Percentiles rank a stretch among this genome's conserved stretches.
Evolutionary conservation across 2,113 vertebrate species (phyloP).

Genomic region (Solea solea): DNA sequence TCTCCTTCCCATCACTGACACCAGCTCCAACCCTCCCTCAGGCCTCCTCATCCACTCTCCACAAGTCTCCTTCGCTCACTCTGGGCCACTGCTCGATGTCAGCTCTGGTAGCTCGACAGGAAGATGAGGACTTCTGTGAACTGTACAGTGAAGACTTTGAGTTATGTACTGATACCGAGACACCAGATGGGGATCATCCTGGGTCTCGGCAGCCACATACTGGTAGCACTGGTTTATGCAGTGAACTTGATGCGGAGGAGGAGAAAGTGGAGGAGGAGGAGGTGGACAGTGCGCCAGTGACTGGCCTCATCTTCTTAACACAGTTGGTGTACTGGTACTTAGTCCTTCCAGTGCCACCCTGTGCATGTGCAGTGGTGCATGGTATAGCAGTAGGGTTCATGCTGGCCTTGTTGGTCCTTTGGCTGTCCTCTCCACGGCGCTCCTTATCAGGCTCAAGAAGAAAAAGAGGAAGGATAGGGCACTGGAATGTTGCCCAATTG

Average conservation of each 20-base stretch:
- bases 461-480: constrained; percentile 62
- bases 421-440: constrained; percentile 87
- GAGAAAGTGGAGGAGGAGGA: constrained; percentile 73
- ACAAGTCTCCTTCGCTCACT: constrained; percentile 81
- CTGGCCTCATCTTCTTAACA: constrained; percentile 86
- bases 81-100: constrained; percentile 94
- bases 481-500: constrained; percentile 82
- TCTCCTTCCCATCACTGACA: constrained; percentile 66
- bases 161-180: constrained; percentile 86
- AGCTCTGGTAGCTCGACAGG: constrained; percentile 92
- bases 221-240: constrained; percentile 74
- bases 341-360: constrained; percentile 90
- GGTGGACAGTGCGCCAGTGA: constrained; percentile 82
- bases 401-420: constrained; percentile 89
- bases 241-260: constrained; percentile 83
- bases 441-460: constrained; percentile 68
- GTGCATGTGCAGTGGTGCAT: constrained; percentile 87
- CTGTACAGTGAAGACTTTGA: constrained; percentile 94
- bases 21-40: constrained; percentile 49
- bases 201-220: constrained; percentile 67
- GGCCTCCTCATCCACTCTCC: constrained; percentile 43
- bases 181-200: constrained; percentile 75
- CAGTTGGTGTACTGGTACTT: constrained; percentile 91
- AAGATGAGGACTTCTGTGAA: constrained; percentile 97
- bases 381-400: constrained; percentile 92